Percentiles rank a stretch among this genome's conserved stretches.
Conservation (phyloP, 2,797 vertebrate genomes). For the Astyanax mexicanus region DNA sequence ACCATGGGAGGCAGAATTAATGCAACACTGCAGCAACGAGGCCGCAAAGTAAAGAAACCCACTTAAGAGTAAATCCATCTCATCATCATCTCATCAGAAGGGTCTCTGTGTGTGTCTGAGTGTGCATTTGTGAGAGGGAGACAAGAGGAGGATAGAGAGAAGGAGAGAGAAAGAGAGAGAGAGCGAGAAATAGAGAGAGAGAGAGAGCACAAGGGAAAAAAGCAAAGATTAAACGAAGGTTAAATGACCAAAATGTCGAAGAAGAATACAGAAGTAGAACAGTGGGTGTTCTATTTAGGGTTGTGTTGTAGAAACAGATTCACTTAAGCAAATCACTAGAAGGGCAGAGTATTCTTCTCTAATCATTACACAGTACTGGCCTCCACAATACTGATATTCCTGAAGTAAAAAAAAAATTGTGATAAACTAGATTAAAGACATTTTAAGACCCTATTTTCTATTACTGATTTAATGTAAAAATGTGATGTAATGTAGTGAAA, state of each 20-base stretch:
- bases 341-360: neutral
- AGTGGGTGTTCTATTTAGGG: neutral
- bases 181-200: too few relatives aligned
- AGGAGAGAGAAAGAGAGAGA: too few relatives aligned
- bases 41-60: slow-evolving; percentile 25
- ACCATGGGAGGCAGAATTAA: slow-evolving; percentile 43
- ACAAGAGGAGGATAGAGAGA: neutral
- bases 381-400: neutral
- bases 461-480: too few relatives aligned
- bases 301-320: neutral
- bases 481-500: too few relatives aligned
- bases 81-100: slow-evolving; percentile 14
- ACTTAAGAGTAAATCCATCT: slow-evolving; percentile 26
- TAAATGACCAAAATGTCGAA: too few relatives aligned
- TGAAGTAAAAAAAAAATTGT: too few relatives aligned
- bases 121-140: neutral
- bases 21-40: slow-evolving; percentile 28
- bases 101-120: neutral
- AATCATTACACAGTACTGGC: neutral
- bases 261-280: neutral
- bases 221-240: neutral
- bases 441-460: too few relatives aligned
- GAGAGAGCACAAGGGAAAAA: neutral
- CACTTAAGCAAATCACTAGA: neutral
- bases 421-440: too few relatives aligned